Conservation (phyloP, 2,888 invertebrate species). For the Macaria liturata region DNA sequence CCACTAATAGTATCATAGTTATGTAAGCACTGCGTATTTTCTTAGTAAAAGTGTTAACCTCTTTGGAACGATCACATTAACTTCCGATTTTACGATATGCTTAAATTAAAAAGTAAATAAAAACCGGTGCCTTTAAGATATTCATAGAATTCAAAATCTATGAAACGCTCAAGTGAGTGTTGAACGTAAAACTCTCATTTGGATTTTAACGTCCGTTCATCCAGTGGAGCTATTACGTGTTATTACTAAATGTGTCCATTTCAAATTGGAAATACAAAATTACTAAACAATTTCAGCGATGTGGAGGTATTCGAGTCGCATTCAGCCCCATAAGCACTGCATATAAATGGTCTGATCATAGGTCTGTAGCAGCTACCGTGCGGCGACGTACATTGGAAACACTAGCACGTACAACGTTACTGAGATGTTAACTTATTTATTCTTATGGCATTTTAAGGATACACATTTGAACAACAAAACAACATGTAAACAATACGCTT, state of each 20-base stretch:
- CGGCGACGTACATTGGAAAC: constrained; percentile 50
- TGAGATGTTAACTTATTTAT: constrained; percentile 52
- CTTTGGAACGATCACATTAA: constrained; percentile 8
- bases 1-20: no score
- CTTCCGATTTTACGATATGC: constrained; percentile 11
- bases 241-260: constrained; percentile 24
- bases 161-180: constrained; percentile 10
- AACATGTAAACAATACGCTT: constrained; percentile 18
- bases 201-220: constrained; percentile 10
- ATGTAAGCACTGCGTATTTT: no score
- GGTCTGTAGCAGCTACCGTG: constrained; percentile 65
- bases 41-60: constrained; percentile 1
- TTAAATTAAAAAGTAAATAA: constrained; percentile 19
- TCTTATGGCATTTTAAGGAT: constrained; percentile 44
- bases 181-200: constrained; percentile 12
- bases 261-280: constrained; percentile 34
- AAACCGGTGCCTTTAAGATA: constrained; percentile 11
- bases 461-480: constrained; percentile 32
- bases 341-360: constrained; percentile 68
- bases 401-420: constrained; percentile 64
- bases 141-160: constrained; percentile 16
- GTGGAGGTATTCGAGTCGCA: constrained; percentile 66
- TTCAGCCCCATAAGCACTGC: constrained; percentile 53
- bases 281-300: constrained; percentile 39
- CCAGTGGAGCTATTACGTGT: constrained; percentile 19